Conservation (phyloP, 64 coral and sea anemone species). For the Stylophora pistillata region DNA sequence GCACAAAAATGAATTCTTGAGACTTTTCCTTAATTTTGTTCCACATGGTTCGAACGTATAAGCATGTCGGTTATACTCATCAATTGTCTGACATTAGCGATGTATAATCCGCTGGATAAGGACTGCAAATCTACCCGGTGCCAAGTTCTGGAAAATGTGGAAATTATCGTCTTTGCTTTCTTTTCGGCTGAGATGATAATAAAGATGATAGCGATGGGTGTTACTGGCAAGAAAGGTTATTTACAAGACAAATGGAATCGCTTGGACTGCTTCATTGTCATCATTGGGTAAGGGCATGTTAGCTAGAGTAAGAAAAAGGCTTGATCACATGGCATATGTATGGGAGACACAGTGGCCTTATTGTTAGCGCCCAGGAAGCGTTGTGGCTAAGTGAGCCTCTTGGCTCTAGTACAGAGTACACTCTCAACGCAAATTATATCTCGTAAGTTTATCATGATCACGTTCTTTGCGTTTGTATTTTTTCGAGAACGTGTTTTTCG, state of each 20-base stretch:
- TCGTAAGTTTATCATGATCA: too few relatives aligned
- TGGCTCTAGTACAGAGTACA: too few relatives aligned
- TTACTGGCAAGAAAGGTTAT: conserved; percentile 85
- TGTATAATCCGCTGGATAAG: conserved; percentile 86
- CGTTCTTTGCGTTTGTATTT: too few relatives aligned
- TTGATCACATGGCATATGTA: background rate
- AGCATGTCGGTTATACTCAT: conserved; percentile 92
- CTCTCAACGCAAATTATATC: too few relatives aligned
- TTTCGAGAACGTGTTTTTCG: too few relatives aligned
- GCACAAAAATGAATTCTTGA: background rate
- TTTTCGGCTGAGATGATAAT: conserved; percentile 93
- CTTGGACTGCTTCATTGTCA: conserved; percentile 88
- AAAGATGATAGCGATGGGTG: conserved; percentile 96
- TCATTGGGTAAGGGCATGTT: conserved; percentile 74
- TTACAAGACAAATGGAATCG: conserved; percentile 92
- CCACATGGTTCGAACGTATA: conserved; percentile 92
- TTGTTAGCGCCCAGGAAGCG: too few relatives aligned
- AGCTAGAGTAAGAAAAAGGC: background rate
- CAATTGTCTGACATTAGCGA: conserved; percentile 90
- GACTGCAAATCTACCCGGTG: conserved; percentile 57
- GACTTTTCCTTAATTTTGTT: conserved; percentile 55
- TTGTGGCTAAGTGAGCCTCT: too few relatives aligned
- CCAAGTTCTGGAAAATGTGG: conserved; percentile 69
- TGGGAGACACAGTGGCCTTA: background rate
- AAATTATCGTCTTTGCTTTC: conserved; percentile 81